A percentile compares a stretch with the other conserved stretches of the same genome.
These are phyloP conservation scores for Neodiprion lecontei DNA, from an alignment of 1,140 invertebrate genomes.

Conservation along the genomic window DNA sequence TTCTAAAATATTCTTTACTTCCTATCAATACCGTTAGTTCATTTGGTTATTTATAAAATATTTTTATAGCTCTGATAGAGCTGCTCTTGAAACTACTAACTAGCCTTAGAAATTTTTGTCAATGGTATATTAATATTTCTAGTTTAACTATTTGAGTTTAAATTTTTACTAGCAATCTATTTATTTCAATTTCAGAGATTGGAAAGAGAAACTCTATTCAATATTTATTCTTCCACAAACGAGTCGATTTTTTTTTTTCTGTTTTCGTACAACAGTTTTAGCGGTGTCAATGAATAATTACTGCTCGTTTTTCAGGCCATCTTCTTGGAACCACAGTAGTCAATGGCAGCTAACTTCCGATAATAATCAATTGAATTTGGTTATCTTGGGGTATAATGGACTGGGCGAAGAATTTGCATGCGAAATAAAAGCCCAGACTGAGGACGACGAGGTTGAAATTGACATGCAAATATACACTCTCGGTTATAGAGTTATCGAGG, in stretches of 20 bases:
- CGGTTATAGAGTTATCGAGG: conserved; percentile 85
- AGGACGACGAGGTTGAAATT: conserved; percentile 86
- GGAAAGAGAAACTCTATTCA: background rate
- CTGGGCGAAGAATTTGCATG: conserved; percentile 80
- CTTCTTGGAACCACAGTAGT: conserved; percentile 73
- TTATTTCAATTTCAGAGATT: background rate
- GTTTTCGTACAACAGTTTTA: too few relatives aligned
- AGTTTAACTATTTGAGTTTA: too few relatives aligned
- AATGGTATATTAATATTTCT: too few relatives aligned
- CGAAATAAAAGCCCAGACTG: conserved; percentile 77
- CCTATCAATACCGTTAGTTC: too few relatives aligned
- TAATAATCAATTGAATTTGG: conserved; percentile 76
- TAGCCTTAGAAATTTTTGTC: too few relatives aligned
- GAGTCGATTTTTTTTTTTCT: background rate
- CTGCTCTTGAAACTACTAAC: too few relatives aligned
- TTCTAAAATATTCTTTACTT: too few relatives aligned
- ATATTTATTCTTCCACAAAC: background rate
- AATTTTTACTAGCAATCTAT: too few relatives aligned
- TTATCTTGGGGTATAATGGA: conserved; percentile 79
- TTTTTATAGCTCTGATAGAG: too few relatives aligned
- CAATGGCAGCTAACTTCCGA: conserved; percentile 71
- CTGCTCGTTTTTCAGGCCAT: conserved; percentile 61
- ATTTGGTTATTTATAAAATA: too few relatives aligned
- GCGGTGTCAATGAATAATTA: conserved; percentile 18
- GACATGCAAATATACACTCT: conserved; percentile 84